These are phyloP conservation scores for Syrista parreyssii DNA, from an alignment of 2,888 invertebrate species.

Conservation along the genomic window DNA sequence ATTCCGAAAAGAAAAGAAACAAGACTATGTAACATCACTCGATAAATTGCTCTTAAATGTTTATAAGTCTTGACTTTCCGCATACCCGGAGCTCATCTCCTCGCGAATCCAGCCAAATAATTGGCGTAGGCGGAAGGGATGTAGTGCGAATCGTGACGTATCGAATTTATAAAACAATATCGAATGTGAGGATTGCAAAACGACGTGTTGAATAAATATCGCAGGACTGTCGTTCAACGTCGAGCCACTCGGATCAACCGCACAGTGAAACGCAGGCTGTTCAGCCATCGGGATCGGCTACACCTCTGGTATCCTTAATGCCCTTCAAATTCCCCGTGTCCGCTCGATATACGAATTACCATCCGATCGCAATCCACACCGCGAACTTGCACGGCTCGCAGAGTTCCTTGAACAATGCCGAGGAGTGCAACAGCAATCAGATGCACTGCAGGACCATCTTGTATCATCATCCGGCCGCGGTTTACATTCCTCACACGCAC, in stretches of 20 bases:
- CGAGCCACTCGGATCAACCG: slow-evolving; percentile 59
- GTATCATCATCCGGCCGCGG: slow-evolving; percentile 53
- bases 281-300: slow-evolving; percentile 13
- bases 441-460: slow-evolving; percentile 55
- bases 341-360: slow-evolving; percentile 55
- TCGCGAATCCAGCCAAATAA: no score
- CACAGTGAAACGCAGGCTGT: slow-evolving; percentile 50
- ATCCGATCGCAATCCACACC: slow-evolving; percentile 49
- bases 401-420: slow-evolving; percentile 45
- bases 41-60: no score
- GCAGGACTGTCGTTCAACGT: slow-evolving; percentile 59
- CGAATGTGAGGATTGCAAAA: neutral
- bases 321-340: slow-evolving; percentile 58
- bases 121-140: no score
- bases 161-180: no score
- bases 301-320: slow-evolving; percentile 48
- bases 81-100: no score
- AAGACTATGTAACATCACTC: no score
- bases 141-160: no score
- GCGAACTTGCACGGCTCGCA: slow-evolving; percentile 45
- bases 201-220: slow-evolving; percentile 24
- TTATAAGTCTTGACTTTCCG: no score
- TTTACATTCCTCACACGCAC: slow-evolving; percentile 54
- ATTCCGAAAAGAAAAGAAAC: no score
- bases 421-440: slow-evolving; percentile 45